These are phyloP conservation scores for Mesocricetus auratus DNA, from an alignment of 2,113 vertebrate genomes.

Conservation along the genomic window DNA sequence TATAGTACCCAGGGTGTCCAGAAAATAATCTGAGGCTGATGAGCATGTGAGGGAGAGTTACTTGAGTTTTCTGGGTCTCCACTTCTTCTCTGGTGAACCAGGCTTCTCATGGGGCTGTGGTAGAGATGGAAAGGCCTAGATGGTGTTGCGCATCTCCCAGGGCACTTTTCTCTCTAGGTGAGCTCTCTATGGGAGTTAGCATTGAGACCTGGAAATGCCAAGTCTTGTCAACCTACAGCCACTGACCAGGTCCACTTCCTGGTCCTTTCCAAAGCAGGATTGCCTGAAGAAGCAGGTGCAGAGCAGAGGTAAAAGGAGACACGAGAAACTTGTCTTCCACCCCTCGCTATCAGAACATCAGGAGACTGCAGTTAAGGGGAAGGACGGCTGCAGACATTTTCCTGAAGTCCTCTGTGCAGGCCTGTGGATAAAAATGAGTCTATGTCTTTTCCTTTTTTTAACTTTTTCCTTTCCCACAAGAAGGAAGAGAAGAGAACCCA, in stretches of 20 bases:
- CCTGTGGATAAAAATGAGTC: neutral
- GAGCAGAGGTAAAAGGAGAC: neutral
- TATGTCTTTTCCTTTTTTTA: neutral
- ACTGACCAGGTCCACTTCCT: neutral
- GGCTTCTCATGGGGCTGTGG: neutral
- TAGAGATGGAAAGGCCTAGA: neutral
- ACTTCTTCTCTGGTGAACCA: neutral
- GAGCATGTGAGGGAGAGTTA: neutral
- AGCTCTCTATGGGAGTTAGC: neutral
- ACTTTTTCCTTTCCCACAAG: neutral
- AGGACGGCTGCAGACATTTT: neutral
- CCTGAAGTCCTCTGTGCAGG: neutral
- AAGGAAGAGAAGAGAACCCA: neutral
- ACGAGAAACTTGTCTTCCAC: neutral
- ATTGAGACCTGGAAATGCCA: neutral
- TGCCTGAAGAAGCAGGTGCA: neutral
- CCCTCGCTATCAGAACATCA: neutral
- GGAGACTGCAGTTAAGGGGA: neutral
- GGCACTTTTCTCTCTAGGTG: neutral
- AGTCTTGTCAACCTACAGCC: neutral
- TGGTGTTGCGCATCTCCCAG: fast-evolving
- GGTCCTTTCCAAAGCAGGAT: neutral
- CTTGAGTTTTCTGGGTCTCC: neutral
- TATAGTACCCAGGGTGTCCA: neutral
- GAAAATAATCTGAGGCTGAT: neutral